Base-by-base conservation (phyloP, 2,797 vertebrate genomes). In the Sebastes oblongus region DNA sequence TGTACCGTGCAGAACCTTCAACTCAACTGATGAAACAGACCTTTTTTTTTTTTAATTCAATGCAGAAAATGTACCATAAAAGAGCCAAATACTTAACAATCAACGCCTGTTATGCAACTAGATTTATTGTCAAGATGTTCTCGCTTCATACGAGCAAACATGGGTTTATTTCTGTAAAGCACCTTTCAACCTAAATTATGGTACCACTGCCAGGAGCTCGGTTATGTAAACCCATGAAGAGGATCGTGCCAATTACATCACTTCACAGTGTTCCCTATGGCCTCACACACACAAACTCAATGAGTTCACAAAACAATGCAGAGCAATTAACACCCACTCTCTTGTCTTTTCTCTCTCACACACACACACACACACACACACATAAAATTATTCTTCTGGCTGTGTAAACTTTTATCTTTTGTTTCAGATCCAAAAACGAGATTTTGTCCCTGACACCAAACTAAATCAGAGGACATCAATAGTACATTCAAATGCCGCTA, bases 191-290 rank as follows among this genome's bases (percentile, higher is more conserved):
- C 27, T 62, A 20, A 80, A 82, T 82, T 7, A 75, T 81, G 52
- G 72, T 78, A 65, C 69, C n/a, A 69, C 29, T 66, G 64, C 78
- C 71, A 71, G 61, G 22, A 77, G 58, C 69, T 76, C 56, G 66
- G 79, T 90, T 89, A 89, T 74, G 36, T 87, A 90, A 88, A 91
- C 3, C 24, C 61, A 72, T 7, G 30, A 79, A 76, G 80, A 80
- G 76, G 65, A 78, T 66, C 0, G 8, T 60, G 20, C 6, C 56
- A 50, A 67, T 78, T 79, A 70, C 65, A 88, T 88, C 78, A 62
- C 60, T 76, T 72, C n/a, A 29, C 25, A 67, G n/a, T 55, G 50
- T 70, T 85, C 62, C 76, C 66, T 59, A 32, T 60, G 70, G 61
- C 55, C 60, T 76, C 39, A 85, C 24, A 39, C 62, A 18, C 22